Evolutionary conservation across 2,113 vertebrate species (phyloP), one percentile per base, ranked within the genome.

Genomic region (Rynchops niger): DNA sequence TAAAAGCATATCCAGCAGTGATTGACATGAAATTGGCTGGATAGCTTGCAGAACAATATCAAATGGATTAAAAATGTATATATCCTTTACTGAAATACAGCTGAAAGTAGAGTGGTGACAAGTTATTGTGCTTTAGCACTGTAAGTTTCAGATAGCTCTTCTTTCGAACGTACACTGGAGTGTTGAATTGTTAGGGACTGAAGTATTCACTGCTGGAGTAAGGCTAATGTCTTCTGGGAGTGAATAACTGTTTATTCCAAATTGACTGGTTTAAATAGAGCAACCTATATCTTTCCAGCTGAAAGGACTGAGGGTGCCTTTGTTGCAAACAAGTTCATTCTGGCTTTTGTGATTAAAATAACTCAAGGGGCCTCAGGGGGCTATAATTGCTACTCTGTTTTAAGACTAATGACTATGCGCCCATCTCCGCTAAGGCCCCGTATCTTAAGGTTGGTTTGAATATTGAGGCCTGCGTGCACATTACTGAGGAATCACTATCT

Each of bases 301-400:
- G 56, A 94, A 95, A 63, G 71, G 47, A 86, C 93, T 88, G 86
- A 72, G 42, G 29, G 43, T 92, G 89, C 77, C 72, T 96, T 88
- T 82, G 89, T 90, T 83, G 23, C 86, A 94, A 36, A 65, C 38
- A 59, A 71, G 88, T 89, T 95, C 65, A 11, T 88, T 86, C 74
- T 92, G 77, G 70, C 30, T 93, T 94, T 92, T 40, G 49, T 43
- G 83, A 90, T 80, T 69, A 94, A 96, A 90, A 76, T 94, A 80
- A 95, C 86, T 77, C 20, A 80, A 42, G 77, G 47, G 49, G 73
- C 66, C 87, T 53, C 47, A 30, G 32, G 82, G 59, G 34, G 23
- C 65, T 70, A 15, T 73, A 83, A 86, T 7, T 83, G 78, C 89
- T 80, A 50, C 66, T 93, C 25, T 91, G 78, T 56, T 49, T 47